Conservation (phyloP, 2,797 vertebrate species). For the Poecile montanus region DNA sequence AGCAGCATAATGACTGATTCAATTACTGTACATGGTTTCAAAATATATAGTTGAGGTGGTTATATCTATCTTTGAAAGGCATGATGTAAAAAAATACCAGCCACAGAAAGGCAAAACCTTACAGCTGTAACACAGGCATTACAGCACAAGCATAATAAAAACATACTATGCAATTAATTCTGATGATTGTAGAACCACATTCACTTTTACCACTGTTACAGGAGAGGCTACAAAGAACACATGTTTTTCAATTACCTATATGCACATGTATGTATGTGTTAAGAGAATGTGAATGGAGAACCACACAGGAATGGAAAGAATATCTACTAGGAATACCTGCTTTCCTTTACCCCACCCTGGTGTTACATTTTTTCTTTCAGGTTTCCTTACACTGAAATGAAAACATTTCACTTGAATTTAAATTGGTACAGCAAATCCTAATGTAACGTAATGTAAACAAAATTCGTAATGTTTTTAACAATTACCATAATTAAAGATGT, state of each 20-base stretch:
- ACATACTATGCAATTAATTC: not conserved
- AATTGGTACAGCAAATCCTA: not conserved
- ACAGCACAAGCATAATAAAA: not conserved
- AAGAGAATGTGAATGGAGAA: not conserved
- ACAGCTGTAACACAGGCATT: not conserved
- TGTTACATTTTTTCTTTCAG: not conserved
- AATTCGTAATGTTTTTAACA: not conserved
- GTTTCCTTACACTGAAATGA: not conserved
- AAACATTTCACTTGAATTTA: conserved; percentile 18
- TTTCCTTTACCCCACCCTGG: not conserved
- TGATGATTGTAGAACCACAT: not conserved
- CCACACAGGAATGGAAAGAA: not conserved
- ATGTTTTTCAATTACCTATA: not conserved
- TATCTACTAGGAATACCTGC: not conserved
- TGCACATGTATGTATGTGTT: not conserved
- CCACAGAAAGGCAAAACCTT: not conserved
- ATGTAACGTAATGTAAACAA: not conserved
- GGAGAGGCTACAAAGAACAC: not conserved
- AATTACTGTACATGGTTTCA: not conserved
- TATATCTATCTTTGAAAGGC: not conserved
- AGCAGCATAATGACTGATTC: not conserved
- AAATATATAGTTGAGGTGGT: not conserved
- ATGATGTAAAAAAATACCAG: not conserved
- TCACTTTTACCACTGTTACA: not conserved
- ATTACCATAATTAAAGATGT: conserved; percentile 37